Percentiles rank a stretch among this genome's conserved stretches.
phyloP scores from a whole-genome alignment of 2,797 vertebrate genomes.

The Brotula barbata region DNA sequence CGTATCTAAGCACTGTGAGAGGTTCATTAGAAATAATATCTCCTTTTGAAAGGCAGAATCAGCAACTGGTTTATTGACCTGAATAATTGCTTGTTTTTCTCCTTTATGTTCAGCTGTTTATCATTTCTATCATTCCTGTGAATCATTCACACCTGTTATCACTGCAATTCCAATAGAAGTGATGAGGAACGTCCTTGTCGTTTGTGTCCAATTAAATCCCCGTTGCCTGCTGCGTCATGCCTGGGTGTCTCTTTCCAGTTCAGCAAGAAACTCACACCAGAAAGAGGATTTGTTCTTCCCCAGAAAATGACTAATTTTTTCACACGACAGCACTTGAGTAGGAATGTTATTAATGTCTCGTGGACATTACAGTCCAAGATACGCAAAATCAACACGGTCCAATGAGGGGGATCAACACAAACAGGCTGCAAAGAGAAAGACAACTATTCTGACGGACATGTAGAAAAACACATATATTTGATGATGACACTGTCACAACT shows the following conservation, averaged over 20 bases:
- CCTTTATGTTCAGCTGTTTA: conserved; percentile 56
- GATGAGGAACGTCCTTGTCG: conserved; percentile 63
- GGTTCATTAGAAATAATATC: conserved; percentile 63
- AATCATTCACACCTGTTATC: conserved; percentile 69
- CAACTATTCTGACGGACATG: no score
- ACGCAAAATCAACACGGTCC: no score
- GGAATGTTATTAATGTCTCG: no score
- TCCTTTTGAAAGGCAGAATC: conserved; percentile 58
- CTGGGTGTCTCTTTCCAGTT: conserved; percentile 36
- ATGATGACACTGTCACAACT: no score
- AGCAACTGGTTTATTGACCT: conserved; percentile 58
- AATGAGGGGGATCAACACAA: no score
- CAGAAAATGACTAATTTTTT: no score
- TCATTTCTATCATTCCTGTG: conserved; percentile 64
- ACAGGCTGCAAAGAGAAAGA: no score
- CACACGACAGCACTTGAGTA: no score
- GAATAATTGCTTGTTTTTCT: conserved; percentile 43
- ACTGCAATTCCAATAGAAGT: conserved; percentile 62
- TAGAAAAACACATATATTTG: no score
- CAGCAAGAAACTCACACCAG: neutral
- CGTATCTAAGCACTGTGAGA: conserved; percentile 81
- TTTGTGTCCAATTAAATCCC: conserved; percentile 78
- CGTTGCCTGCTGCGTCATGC: conserved; percentile 72
- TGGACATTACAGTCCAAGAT: no score
- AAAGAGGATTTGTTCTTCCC: neutral